Conservation (phyloP, 2,113 vertebrate species). For the Urocitellus parryii region DNA sequence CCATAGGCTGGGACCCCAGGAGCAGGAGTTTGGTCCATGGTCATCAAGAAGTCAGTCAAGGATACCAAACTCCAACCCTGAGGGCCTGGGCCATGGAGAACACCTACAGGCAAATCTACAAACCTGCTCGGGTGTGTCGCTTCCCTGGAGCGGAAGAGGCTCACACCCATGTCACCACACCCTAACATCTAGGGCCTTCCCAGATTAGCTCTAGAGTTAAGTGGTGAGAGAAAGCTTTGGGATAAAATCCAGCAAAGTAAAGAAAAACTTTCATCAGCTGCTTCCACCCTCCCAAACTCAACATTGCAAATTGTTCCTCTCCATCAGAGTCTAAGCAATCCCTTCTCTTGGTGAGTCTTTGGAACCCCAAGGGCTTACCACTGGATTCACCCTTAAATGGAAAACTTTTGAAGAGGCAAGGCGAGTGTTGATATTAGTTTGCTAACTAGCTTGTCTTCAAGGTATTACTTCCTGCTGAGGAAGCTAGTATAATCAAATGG, state of each 20-base stretch:
- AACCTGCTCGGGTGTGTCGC: rapidly evolving
- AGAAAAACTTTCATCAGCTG: not conserved
- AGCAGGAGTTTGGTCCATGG: not conserved
- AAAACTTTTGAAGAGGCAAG: not conserved
- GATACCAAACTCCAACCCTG: rapidly evolving
- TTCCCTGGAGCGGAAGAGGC: not conserved
- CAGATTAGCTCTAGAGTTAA: not conserved
- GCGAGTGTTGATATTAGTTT: not conserved
- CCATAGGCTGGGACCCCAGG: not conserved
- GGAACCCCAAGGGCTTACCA: not conserved
- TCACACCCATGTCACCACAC: not conserved
- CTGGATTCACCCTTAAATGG: not conserved
- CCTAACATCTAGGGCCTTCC: not conserved
- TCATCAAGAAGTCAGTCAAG: not conserved
- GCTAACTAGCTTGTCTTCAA: not conserved
- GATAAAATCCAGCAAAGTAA: not conserved
- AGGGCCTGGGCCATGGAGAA: not conserved
- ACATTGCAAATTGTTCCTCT: not conserved
- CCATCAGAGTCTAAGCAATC: not conserved
- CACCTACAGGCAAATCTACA: not conserved
- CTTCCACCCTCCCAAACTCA: not conserved
- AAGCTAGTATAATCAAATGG: not conserved
- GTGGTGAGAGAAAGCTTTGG: not conserved
- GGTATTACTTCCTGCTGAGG: not conserved
- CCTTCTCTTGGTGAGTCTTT: not conserved